These are phyloP conservation scores for Psilopsiagon aymara DNA, from an alignment of 2,113 vertebrate species.

Conservation along the genomic window DNA sequence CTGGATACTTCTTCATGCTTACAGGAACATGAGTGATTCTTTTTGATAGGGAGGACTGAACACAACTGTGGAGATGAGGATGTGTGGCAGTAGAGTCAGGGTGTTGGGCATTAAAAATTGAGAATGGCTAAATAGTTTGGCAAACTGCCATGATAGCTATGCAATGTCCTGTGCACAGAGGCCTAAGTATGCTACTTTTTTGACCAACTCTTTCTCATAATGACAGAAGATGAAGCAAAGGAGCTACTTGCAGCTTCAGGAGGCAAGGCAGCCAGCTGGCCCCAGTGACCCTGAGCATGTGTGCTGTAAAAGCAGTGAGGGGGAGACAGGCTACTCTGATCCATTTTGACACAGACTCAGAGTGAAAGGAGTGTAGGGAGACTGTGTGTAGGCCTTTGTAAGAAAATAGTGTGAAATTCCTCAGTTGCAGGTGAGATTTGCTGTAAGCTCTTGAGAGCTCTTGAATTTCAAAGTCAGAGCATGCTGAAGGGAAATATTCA, in stretches of 20 bases:
- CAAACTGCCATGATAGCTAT: neutral
- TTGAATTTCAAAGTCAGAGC: constrained; percentile 30
- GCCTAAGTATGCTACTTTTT: neutral
- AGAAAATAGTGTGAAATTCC: constrained; percentile 32
- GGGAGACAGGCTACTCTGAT: neutral
- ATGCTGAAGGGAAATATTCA: constrained; percentile 17
- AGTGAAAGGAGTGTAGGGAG: neutral
- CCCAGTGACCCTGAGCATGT: neutral
- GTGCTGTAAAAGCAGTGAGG: neutral
- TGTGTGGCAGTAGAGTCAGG: neutral
- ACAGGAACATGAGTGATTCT: neutral
- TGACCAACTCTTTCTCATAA: neutral
- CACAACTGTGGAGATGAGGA: neutral
- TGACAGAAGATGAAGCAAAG: neutral
- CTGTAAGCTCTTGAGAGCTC: constrained; percentile 5
- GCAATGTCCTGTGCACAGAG: neutral
- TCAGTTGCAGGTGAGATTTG: constrained; percentile 39
- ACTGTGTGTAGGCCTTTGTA: constrained; percentile 13
- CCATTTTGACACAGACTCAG: neutral
- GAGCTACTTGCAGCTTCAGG: neutral
- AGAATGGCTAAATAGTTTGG: neutral
- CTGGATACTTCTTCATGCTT: neutral
- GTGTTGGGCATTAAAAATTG: neutral
- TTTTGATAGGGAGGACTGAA: neutral
- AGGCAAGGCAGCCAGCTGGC: neutral